Base-by-base conservation (phyloP, 2,113 vertebrate genomes). In the Oxygymnocypris stewartii region DNA sequence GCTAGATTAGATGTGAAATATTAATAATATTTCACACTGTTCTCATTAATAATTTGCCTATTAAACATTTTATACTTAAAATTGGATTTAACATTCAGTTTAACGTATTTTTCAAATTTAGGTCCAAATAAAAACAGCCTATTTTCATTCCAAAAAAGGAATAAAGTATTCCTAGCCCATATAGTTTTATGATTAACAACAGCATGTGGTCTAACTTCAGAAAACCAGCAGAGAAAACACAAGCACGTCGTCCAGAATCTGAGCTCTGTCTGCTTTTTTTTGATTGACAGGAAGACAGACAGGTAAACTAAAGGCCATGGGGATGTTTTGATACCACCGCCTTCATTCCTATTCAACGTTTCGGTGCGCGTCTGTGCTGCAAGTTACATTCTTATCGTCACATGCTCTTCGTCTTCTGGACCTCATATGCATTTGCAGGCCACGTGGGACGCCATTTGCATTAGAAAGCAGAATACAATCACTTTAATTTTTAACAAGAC, bases 401-500 rank as follows among this genome's bases (percentile, higher is more conserved):
- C 78, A 86, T 18, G 84, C 83, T 87, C 86, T 61, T 49, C 75
- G 89, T 93, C 92, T 94, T 31, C 93, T 93, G 92, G 90, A 92
- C 92, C 92, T 94, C 94, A 94, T 94, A 93, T 90, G 81, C 82
- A 89, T 87, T 82, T 54, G 10, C 67, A 63, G 90, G 91, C 93
- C 94, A 93, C 87, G 92, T 90, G 95, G 94, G 94, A 95, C 84
- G 87, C 87, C 88, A 95, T 95, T 95, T 93, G 93, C 94, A 95
- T 95, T 87, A 94, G 85, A 89, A 92, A 92, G 90, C 85, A 74
- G 80, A 89, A 90, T 88, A 89, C 87, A 94, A 91, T 92, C 91
- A 90, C 94, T 95, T 95, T 93, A 94, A 95, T 95, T 95, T 95
- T 95, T 95, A 95, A 95, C 94, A 94, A 95, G 94, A 93, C 91